Evolutionary conservation across 2,888 invertebrate genomes (phyloP).

Genomic region (Leucozona laternaria): DNA sequence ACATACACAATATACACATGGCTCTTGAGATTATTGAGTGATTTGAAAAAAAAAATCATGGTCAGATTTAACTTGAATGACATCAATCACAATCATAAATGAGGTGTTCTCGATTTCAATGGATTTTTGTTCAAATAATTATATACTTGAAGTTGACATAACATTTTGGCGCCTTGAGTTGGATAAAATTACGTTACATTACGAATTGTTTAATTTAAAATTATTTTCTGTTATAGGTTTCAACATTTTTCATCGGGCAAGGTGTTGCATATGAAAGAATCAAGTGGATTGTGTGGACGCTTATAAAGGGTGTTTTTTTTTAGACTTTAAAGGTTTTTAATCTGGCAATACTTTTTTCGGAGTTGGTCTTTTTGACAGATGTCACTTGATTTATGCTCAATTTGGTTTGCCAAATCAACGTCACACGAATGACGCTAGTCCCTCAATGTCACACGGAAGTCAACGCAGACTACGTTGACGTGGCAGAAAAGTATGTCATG

Average conservation of each 20-base stretch:
- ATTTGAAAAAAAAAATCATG: neutral
- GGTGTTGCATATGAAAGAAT: neutral
- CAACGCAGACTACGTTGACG: too few relatives aligned
- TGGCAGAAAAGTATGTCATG: too few relatives aligned
- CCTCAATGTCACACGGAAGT: too few relatives aligned
- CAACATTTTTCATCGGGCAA: neutral
- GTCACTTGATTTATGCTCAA: too few relatives aligned
- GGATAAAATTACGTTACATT: neutral
- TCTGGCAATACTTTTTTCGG: too few relatives aligned
- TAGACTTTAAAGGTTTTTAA: too few relatives aligned
- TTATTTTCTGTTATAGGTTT: neutral
- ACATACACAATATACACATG: too few relatives aligned
- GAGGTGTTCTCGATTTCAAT: neutral
- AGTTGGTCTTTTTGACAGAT: too few relatives aligned
- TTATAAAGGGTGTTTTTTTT: too few relatives aligned
- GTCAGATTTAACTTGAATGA: neutral
- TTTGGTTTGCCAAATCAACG: too few relatives aligned
- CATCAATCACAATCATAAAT: neutral
- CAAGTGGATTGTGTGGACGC: too few relatives aligned
- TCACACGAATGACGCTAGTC: too few relatives aligned
- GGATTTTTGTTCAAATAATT: neutral
- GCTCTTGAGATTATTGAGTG: slow-evolving; percentile 14
- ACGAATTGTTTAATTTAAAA: neutral
- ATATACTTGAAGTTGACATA: neutral
- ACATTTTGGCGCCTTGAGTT: slow-evolving; percentile 1